Base-by-base conservation (phyloP, 2,113 vertebrate species). In the Phrynosoma platyrhinos region DNA sequence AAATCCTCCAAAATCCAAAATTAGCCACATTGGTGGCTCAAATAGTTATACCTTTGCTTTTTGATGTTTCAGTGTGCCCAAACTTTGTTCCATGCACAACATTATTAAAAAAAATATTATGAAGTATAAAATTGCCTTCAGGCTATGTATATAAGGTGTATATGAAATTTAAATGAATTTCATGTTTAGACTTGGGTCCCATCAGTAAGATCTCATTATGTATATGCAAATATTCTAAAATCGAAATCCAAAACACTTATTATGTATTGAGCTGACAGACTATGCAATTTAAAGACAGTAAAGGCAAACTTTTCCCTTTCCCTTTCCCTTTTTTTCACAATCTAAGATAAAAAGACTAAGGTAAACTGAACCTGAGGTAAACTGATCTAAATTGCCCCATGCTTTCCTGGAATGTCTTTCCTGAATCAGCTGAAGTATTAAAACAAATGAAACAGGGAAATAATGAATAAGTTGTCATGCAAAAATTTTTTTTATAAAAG, bases 301-400 rank as follows among this genome's bases (percentile, higher is more conserved):
- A 87, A 90, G 88, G 78, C 13, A 90, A 78, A 91, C 5, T 75
- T 79, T 16, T 82, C 91, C 91, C 77, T 91, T 78, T 91, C 84
- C 90, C 76, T 92, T 92, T 92, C 90, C 76, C 91, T 92, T 92
- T 86, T 90, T 53, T 91, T 69, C 89, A 95, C 89, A 95, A 82
- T 86, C 82, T 64, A 30, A 71, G 36, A 87, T 85, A 75, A 78
- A 91, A 88, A 72, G 85, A 53, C 69, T 84, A 83, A 66, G 71
- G 91, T 84, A 87, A 79, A 68, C 25, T 68, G 66, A 84, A 89
- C 36, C 36, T 36, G 36, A 36, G 36, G 36, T 36, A 1, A 89
- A 91, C 88, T 90, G 84, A 81, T 89, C 30, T 3, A 66, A 82
- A 69, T 3, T 55, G 80, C 82, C 64, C 87, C 53, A 83, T 80